These are phyloP conservation scores for Gopherus flavomarginatus DNA, from an alignment of 2,113 vertebrate genomes.

Conservation along the genomic window DNA sequence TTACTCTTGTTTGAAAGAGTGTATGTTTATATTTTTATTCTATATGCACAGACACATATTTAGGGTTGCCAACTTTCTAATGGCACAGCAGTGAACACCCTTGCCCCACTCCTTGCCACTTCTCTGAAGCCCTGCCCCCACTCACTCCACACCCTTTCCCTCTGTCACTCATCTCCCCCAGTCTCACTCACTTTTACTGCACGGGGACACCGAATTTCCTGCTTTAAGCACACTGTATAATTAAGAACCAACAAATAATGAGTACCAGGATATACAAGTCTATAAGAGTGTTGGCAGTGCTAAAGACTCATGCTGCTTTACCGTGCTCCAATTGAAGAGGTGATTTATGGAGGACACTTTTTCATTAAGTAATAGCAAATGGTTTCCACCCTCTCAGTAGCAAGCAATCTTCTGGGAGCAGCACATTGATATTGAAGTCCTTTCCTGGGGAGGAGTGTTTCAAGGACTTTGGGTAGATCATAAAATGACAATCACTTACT, in stretches of 20 bases:
- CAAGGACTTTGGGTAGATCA: constrained; percentile 65
- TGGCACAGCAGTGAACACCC: too few relatives aligned
- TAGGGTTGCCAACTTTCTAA: too few relatives aligned
- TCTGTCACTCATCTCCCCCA: too few relatives aligned
- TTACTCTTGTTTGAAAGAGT: not conserved
- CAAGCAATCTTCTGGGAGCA: constrained; percentile 72
- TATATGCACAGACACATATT: not conserved
- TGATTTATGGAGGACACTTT: constrained; percentile 76
- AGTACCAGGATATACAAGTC: constrained; percentile 74
- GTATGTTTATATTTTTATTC: not conserved
- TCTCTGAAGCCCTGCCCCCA: too few relatives aligned
- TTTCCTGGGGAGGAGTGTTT: constrained; percentile 65
- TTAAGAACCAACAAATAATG: constrained; percentile 73
- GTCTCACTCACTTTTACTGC: too few relatives aligned
- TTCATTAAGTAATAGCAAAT: constrained; percentile 78
- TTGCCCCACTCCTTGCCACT: too few relatives aligned
- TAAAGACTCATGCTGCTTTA: constrained; percentile 74
- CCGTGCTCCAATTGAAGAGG: constrained; percentile 73
- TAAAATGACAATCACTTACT: constrained; percentile 69
- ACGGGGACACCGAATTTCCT: constrained; percentile 61
- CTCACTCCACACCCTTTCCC: too few relatives aligned
- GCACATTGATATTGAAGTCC: constrained; percentile 37
- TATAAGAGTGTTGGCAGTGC: constrained; percentile 73
- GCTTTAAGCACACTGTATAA: constrained; percentile 71
- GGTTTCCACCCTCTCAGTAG: constrained; percentile 69